Conservation (phyloP, 2,113 vertebrate species). For the Anarrhichthys ocellatus region DNA sequence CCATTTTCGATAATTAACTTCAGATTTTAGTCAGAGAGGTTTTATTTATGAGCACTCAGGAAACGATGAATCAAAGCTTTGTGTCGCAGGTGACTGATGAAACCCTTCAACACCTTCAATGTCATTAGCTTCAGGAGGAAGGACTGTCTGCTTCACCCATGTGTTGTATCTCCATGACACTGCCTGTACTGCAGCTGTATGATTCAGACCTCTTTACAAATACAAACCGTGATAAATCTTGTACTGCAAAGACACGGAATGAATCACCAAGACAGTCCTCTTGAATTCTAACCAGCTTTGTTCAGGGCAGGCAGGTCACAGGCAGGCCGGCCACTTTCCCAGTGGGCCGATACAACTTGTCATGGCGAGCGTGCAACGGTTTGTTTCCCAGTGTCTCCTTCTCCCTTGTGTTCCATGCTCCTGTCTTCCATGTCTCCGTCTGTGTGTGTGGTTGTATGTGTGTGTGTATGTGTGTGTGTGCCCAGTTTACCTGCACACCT, state of each 20-base stretch:
- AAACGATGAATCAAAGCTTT: conserved; percentile 1
- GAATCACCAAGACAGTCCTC: background rate
- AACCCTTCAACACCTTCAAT: background rate
- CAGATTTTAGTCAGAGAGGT: too few species aligned
- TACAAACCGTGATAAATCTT: background rate
- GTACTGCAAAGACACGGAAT: background rate
- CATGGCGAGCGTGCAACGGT: background rate
- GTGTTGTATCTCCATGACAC: background rate
- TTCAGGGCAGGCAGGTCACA: background rate
- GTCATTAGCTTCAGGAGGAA: background rate
- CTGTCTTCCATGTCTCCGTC: background rate
- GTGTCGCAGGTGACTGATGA: background rate
- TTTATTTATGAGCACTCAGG: background rate
- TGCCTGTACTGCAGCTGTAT: background rate
- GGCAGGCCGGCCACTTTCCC: too few species aligned
- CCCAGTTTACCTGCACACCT: background rate
- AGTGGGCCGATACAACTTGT: background rate
- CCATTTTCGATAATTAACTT: too few species aligned
- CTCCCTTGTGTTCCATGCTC: background rate
- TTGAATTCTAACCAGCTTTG: background rate
- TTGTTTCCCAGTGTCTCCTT: background rate
- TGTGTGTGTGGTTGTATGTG: background rate
- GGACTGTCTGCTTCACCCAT: background rate
- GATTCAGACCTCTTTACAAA: background rate
- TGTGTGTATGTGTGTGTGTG: background rate